A percentile compares a stretch with the other conserved stretches of the same genome.
Evolutionary conservation across 2,113 vertebrate genomes (phyloP).

Genomic region (Thymallus thymallus): DNA sequence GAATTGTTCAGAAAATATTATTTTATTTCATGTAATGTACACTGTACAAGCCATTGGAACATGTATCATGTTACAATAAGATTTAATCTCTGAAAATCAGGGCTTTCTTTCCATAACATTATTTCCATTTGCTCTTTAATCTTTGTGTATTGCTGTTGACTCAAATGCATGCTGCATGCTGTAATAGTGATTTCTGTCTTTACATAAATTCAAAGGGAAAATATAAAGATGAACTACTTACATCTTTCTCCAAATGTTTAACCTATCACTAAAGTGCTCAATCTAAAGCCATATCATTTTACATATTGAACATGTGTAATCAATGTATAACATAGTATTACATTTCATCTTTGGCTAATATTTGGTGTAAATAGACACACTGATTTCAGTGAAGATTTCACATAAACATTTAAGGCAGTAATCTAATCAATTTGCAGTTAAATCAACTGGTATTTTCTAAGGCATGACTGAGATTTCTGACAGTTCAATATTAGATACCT

Average conservation of each 20-base stretch:
- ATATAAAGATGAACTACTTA: background rate
- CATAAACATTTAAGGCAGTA: background rate
- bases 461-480: slow-evolving; percentile 2
- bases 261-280: slow-evolving; percentile 10
- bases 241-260: background rate
- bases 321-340: too few relatives aligned
- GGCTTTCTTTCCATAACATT: slow-evolving; percentile 33
- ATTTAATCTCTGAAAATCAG: slow-evolving; percentile 28
- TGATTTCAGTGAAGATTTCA: slow-evolving; percentile 45
- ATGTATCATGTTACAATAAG: slow-evolving; percentile 47
- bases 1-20: slow-evolving; percentile 68
- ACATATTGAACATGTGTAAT: background rate
- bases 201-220: background rate
- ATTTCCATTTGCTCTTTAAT: slow-evolving; percentile 16
- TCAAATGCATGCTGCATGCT: background rate
- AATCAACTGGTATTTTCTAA: slow-evolving; percentile 18
- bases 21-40: slow-evolving; percentile 65
- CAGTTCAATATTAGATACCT: slow-evolving; percentile 4
- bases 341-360: slow-evolving; percentile 20
- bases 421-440: slow-evolving; percentile 5
- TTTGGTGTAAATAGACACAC: slow-evolving; percentile 23
- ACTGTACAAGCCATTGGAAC: slow-evolving; percentile 64
- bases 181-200: background rate
- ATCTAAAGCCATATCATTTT: slow-evolving; percentile 20
- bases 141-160: background rate